Evolutionary conservation across 2,797 vertebrate species (phyloP).

Genomic region (Myotis planiceps): DNA sequence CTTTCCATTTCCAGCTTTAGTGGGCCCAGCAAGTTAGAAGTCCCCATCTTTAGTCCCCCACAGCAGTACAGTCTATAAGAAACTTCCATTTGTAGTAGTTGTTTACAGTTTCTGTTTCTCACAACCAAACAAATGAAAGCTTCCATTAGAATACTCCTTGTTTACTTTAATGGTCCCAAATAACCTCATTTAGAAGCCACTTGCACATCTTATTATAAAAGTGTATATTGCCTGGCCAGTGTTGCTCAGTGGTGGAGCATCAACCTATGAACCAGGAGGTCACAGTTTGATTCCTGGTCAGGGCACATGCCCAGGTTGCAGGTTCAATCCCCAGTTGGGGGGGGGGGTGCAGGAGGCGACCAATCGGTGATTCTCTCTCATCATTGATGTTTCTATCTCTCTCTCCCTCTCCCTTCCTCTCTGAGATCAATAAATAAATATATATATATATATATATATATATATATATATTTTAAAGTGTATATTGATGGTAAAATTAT

Average conservation of each 20-base stretch:
- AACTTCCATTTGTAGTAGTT: neutral
- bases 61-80: neutral
- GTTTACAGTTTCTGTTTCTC: neutral
- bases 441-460: neutral
- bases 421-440: too few species aligned
- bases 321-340: too few species aligned
- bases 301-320: too few species aligned
- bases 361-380: too few species aligned
- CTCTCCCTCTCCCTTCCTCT: too few species aligned
- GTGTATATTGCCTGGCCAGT: neutral
- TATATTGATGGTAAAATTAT: conserved; percentile 74
- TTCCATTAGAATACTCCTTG: conserved; percentile 44
- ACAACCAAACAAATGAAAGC: neutral
- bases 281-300: too few species aligned
- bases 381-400: too few species aligned
- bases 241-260: too few species aligned
- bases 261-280: too few species aligned
- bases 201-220: conserved; percentile 52
- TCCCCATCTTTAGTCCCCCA: neutral
- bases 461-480: neutral
- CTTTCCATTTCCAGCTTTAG: neutral
- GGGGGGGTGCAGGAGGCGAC: too few species aligned
- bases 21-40: neutral
- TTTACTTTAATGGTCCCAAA: conserved; percentile 72
- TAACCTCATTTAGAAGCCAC: conserved; percentile 64